Evolutionary conservation across 2,113 vertebrate species (phyloP), one percentile per base, ranked within the genome.

Genomic region (Mus pahari): DNA sequence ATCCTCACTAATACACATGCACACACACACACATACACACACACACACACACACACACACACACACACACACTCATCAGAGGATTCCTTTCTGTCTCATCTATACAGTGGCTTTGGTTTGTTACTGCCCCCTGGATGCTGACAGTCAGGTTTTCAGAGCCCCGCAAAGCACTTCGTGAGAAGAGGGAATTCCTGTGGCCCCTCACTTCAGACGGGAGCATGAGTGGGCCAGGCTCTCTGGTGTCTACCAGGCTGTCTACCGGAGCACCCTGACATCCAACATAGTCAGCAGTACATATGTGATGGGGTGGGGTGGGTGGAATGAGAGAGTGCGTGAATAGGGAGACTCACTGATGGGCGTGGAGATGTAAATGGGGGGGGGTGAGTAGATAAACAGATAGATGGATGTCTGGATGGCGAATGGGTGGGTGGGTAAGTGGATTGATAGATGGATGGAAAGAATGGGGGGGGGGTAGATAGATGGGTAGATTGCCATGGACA

Each of bases 101-200:
- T 55, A 28, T 0, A 0, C 1, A 0, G 5, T 1, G 2, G 24
- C 58, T 77, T 68, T 1, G 10, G 68, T 74, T 66, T 26, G 45
- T 11, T 58, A n/a, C 77, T 19, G 26, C 10, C 24, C 31, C 55
- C 71, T 31, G 12, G 39, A 33, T 68, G 53, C 53, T 53, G 31
- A 9, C 13, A n/a, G 1, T 26, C 66, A 71, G 17, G 36, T 73
- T 75, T 73, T 55, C 45, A 1, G 77, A n/a, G 62, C 11, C 55
- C 0, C 0, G 11, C 39, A 36, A 26, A 78, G 8, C 19, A 66
- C 26, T 8, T 0, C 1, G 1, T 0, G 1, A 86, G 77, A 39
- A 50, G 48, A 39, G 36, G 28, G 31, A 14, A 7, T 73, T 20
- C n/a, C 33, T 11, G 5, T 7, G 36, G 4, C 14, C 31, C 10